These are phyloP conservation scores for Dryobota labecula DNA, from an alignment of 2,888 invertebrate genomes.

Conservation along the genomic window DNA sequence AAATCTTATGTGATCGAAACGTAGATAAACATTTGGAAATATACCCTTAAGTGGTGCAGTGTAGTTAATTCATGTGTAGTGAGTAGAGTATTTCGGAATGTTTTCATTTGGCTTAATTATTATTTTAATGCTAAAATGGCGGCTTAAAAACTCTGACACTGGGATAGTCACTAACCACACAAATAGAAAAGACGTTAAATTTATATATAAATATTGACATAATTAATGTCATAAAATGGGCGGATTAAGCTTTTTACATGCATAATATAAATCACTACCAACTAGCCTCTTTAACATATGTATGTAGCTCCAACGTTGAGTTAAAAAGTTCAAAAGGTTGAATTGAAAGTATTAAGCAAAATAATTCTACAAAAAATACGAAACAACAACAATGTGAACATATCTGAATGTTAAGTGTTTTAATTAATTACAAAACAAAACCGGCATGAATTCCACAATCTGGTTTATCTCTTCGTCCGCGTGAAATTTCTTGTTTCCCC, in stretches of 20 bases:
- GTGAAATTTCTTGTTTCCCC: too few relatives aligned
- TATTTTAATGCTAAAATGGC: too few relatives aligned
- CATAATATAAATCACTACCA: not conserved
- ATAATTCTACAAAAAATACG: not conserved
- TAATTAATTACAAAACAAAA: constrained; percentile 4
- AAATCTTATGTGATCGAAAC: constrained; percentile 12
- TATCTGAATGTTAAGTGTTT: not conserved
- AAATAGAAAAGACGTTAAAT: too few relatives aligned
- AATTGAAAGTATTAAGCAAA: not conserved
- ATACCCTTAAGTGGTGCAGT: too few relatives aligned
- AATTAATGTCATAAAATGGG: not conserved
- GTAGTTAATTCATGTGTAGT: not conserved
- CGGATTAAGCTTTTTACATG: not conserved
- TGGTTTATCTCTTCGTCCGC: not conserved
- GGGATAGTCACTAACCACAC: too few relatives aligned
- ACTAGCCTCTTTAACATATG: not conserved
- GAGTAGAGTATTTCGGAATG: not conserved
- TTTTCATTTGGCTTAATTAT: not conserved
- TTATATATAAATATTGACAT: not conserved
- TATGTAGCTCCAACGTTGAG: not conserved
- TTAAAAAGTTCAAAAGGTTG: not conserved
- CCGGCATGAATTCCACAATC: not conserved
- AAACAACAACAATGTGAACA: not conserved
- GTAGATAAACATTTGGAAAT: not conserved
- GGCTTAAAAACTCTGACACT: too few relatives aligned